Percentiles rank a stretch among this genome's conserved stretches.
These are phyloP conservation scores for Petrolisthes cinctipes DNA, from an alignment of 2,888 invertebrate genomes.

Conservation along the genomic window DNA sequence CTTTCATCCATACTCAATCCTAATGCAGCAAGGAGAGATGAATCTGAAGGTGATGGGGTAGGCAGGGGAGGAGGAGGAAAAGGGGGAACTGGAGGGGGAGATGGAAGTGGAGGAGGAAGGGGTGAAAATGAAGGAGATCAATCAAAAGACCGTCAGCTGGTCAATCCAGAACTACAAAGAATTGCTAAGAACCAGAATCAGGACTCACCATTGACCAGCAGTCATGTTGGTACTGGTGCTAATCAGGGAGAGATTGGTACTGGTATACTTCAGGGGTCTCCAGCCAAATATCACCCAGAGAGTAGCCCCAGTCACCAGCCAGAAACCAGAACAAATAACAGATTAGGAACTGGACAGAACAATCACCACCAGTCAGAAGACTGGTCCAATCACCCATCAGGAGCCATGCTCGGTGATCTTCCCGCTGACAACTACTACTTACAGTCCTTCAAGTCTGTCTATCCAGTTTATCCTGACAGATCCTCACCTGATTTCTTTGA, in stretches of 20 bases:
- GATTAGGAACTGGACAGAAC: neutral
- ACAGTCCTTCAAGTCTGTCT: conserved; percentile 15
- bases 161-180: no score
- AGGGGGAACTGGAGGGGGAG: neutral
- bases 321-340: neutral
- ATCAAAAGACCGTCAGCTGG: no score
- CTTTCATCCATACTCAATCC: neutral
- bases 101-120: neutral
- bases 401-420: no score
- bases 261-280: neutral
- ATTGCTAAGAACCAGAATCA: no score
- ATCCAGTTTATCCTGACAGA: conserved; percentile 9
- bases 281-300: neutral
- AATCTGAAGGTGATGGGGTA: neutral
- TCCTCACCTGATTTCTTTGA: neutral
- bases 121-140: neutral
- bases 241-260: neutral
- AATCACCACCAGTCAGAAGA: neutral
- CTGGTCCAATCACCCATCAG: no score
- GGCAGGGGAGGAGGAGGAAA: neutral
- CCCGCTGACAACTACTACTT: neutral
- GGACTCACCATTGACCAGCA: neutral
- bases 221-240: neutral
- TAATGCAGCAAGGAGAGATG: neutral
- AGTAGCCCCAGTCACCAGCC: neutral